Conservation (phyloP, 1,140 invertebrate species). For the Pomacea maculata region DNA sequence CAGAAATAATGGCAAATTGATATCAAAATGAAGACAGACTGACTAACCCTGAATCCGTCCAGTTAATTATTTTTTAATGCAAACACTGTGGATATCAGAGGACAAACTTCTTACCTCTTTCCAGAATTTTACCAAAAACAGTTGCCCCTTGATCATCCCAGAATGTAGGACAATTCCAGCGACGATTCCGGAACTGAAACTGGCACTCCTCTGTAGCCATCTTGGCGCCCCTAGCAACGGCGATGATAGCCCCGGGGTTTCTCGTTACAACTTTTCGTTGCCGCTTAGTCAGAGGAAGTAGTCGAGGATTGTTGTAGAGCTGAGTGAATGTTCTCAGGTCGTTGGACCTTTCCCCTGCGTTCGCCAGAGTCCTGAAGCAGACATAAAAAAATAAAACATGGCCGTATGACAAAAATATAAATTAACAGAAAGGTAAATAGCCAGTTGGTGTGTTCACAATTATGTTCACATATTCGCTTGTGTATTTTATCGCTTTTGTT, state of each 20-base stretch:
- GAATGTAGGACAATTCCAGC: constrained; percentile 65
- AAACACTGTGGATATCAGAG: too few species aligned
- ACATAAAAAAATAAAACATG: constrained; percentile 1
- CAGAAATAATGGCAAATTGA: too few species aligned
- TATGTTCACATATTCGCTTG: neutral
- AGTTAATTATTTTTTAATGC: too few species aligned
- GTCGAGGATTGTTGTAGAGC: constrained; percentile 54
- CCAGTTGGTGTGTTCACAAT: neutral
- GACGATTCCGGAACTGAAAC: constrained; percentile 60
- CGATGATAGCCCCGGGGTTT: constrained; percentile 62
- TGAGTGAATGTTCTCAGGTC: constrained; percentile 46
- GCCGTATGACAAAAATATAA: neutral
- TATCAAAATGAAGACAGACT: neutral
- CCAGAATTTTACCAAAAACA: constrained; percentile 62
- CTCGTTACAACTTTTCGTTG: constrained; percentile 58
- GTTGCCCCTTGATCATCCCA: constrained; percentile 48
- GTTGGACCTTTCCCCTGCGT: constrained; percentile 52
- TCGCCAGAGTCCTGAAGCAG: constrained; percentile 53
- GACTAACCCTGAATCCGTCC: neutral
- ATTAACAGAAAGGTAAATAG: neutral
- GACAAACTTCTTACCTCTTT: constrained; percentile 49
- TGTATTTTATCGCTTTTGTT: too few species aligned
- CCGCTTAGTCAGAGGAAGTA: constrained; percentile 58
- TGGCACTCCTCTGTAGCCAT: constrained; percentile 64
- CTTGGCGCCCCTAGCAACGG: constrained; percentile 57